phyloP scores from a whole-genome alignment of 53 echinoderm and acorn worm species.

The Zoroaster sp. region DNA sequence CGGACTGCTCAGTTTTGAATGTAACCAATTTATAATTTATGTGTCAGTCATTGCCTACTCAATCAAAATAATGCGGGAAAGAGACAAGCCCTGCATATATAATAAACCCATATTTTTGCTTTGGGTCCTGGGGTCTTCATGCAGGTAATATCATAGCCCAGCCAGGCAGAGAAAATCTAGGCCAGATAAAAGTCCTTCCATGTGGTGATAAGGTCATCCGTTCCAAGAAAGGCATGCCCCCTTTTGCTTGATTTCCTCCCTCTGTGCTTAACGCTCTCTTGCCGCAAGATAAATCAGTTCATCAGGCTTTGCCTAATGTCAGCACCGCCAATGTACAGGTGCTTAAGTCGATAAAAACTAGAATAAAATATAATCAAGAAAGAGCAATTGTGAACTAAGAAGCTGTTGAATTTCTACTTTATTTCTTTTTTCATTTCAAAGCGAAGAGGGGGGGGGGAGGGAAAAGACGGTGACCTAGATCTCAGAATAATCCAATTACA shows the following conservation, averaged over 20 bases:
- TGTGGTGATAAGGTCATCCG: not conserved
- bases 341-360: conserved; percentile 1
- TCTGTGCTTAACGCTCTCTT: conserved; percentile 1
- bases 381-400: not conserved
- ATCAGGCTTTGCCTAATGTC: not conserved
- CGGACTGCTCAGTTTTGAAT: not conserved
- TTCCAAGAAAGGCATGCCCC: not conserved
- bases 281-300: conserved; percentile 34
- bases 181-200: not conserved
- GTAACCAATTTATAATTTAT: not conserved
- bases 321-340: not conserved
- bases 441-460: not conserved
- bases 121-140: not conserved
- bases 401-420: not conserved
- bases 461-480: not conserved
- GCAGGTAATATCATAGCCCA: not conserved
- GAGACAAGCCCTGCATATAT: not conserved
- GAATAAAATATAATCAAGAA: not conserved
- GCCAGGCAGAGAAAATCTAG: not conserved
- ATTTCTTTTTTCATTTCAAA: conserved; percentile 4
- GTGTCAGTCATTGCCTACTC: not conserved
- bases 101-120: not conserved
- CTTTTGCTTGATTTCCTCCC: conserved; percentile 47
- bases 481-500: not conserved
- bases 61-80: not conserved